Evolutionary conservation across 2,113 vertebrate species (phyloP), one percentile per base, ranked within the genome.

Genomic region (Trematomus loennbergii): DNA sequence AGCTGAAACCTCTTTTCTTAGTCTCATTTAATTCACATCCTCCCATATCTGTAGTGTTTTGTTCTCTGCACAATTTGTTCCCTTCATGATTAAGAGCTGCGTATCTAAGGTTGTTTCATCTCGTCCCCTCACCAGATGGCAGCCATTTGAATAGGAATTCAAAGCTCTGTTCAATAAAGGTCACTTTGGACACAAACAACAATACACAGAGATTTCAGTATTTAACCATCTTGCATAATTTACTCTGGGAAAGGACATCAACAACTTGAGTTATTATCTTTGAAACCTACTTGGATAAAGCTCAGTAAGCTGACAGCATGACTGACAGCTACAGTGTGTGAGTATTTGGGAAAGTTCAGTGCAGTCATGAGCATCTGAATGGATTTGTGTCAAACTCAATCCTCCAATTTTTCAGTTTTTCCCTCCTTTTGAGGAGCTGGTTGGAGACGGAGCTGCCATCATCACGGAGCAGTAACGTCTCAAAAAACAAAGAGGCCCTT

Each of bases 401-500:
- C 9, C 1, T 50, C 61, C 9, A 33, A 12, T 71, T 65, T 65
- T 13, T 55, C 25, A 18, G 5, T 78, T 82, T 83, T 77, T 46
- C 25, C 49, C 33, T 61, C 33, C 36, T 70, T 63, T 25, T 33
- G 52, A 79, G 63, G 52, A 64, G 73, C 73, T 83, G 68, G 77
- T 25, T 60, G 73, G 76, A 43, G 52, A 83, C 78, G 25, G 64
- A 54, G 67, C 78, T 5, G 12, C 12, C 79, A 55, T 89, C 79
- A 66, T 87, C 87, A 74, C 52, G 58, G 58, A 3, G 46, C 15
- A 69, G 87, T 33, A 65, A 82, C 65, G 79, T 58, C 71, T 86
- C 52, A 9, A 43, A 82, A 78, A 69, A 91, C 92, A 93, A 93
- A 90, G 90, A 89, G 60, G 67, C 72, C 75, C 83, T 86, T 92